Conservation (phyloP, 1,140 invertebrate species). For the Galleria mellonella region DNA sequence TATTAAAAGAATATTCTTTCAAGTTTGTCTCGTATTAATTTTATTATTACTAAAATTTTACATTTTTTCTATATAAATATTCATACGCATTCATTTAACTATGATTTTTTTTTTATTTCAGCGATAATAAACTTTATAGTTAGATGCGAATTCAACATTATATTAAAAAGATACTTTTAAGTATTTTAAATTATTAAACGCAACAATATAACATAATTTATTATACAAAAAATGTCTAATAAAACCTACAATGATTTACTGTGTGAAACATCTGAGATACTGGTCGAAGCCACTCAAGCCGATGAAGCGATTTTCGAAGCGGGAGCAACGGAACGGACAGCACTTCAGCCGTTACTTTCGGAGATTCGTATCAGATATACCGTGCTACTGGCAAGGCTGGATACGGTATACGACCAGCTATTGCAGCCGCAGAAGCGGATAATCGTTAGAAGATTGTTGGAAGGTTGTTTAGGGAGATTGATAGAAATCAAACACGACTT, state of each 20-base stretch:
- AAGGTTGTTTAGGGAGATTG: constrained; percentile 86
- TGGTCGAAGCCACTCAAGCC: constrained; percentile 78
- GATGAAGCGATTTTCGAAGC: constrained; percentile 79
- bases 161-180: too few relatives aligned
- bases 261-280: constrained; percentile 76
- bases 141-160: too few relatives aligned
- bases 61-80: too few relatives aligned
- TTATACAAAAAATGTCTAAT: constrained; percentile 78
- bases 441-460: constrained; percentile 85
- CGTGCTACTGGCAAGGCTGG: constrained; percentile 82
- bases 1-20: too few relatives aligned
- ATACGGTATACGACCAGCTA: constrained; percentile 91
- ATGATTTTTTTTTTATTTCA: too few relatives aligned
- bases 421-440: constrained; percentile 94
- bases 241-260: constrained; percentile 82
- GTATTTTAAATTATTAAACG: too few relatives aligned
- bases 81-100: too few relatives aligned
- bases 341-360: constrained; percentile 75
- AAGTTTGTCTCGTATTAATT: too few relatives aligned
- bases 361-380: constrained; percentile 88
- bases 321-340: constrained; percentile 77
- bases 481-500: constrained; percentile 89
- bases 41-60: too few relatives aligned
- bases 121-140: too few relatives aligned
- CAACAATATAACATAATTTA: too few relatives aligned